Conservation (phyloP, 2,888 invertebrate genomes). For the Podabrus alpinus region DNA sequence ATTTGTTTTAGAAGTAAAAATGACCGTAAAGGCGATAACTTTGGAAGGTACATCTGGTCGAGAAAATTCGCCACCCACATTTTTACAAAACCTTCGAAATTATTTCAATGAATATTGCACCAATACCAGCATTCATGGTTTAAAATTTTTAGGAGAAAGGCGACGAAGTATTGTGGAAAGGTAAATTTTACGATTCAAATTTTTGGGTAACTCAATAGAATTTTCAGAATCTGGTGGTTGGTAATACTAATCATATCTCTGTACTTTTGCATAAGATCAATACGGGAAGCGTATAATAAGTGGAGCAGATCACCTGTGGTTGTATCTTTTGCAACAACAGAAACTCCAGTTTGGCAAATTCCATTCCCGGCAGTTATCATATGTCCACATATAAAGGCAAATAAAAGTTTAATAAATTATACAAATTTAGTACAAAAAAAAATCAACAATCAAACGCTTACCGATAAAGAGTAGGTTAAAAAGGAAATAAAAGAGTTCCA, state of each 20-base stretch:
- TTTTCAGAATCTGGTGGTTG: slow-evolving; percentile 66
- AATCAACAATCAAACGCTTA: slow-evolving; percentile 47
- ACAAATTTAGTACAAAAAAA: slow-evolving; percentile 35
- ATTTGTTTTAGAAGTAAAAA: not conserved
- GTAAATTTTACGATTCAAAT: slow-evolving; percentile 36
- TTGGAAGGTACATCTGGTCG: slow-evolving; percentile 9
- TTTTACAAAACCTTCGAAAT: slow-evolving; percentile 42
- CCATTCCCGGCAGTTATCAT: slow-evolving; percentile 55
- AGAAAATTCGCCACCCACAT: slow-evolving; percentile 43
- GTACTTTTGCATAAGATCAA: slow-evolving; percentile 62
- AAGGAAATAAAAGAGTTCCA: not conserved
- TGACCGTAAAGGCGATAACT: not conserved
- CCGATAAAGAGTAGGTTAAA: slow-evolving; percentile 60
- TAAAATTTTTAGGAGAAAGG: slow-evolving; percentile 51
- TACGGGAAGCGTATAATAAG: slow-evolving; percentile 69
- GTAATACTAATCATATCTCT: slow-evolving; percentile 50
- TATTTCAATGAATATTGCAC: slow-evolving; percentile 47
- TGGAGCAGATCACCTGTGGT: slow-evolving; percentile 75
- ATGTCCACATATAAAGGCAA: slow-evolving; percentile 68
- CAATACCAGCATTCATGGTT: slow-evolving; percentile 50
- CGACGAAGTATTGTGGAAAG: slow-evolving; percentile 49
- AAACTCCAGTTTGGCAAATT: slow-evolving; percentile 69
- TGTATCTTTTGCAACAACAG: slow-evolving; percentile 72
- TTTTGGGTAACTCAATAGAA: not conserved
- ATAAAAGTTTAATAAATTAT: slow-evolving; percentile 36